Evolutionary conservation across 37 sponge, comb jelly and placozoan species (phyloP).

Genomic region (Halichondria panicea): DNA sequence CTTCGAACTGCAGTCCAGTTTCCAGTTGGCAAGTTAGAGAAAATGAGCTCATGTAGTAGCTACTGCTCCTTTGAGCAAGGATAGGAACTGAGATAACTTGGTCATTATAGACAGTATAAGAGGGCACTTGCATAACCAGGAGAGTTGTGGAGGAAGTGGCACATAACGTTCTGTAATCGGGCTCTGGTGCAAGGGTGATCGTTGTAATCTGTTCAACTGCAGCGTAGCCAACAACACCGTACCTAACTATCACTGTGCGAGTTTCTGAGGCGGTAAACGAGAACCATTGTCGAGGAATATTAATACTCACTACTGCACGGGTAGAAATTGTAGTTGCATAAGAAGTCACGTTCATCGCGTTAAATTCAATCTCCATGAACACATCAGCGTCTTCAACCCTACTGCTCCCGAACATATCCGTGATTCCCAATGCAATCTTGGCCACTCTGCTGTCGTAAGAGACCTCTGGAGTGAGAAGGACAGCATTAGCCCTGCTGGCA

Average conservation of each 20-base stretch:
- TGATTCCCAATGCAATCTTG: slow-evolving; percentile 18
- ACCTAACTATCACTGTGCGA: slow-evolving; percentile 11
- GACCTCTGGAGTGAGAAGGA: slow-evolving; percentile 36
- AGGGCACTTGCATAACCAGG: slow-evolving; percentile 23
- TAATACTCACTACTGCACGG: slow-evolving; percentile 15
- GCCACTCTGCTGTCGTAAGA: slow-evolving; percentile 20
- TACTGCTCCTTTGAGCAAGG: neutral
- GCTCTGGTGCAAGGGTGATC: slow-evolving; percentile 14
- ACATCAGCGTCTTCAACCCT: slow-evolving; percentile 20
- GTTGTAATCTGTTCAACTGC: neutral
- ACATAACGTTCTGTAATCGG: slow-evolving; percentile 15
- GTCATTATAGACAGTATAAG: slow-evolving; percentile 20
- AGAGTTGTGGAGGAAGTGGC: neutral
- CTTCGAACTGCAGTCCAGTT: slow-evolving; percentile 20
- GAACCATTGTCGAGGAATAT: slow-evolving; percentile 54
- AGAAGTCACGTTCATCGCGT: neutral
- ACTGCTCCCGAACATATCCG: slow-evolving; percentile 34
- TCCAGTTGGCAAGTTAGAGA: slow-evolving; percentile 12
- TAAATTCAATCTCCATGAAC: neutral
- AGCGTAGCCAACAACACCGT: slow-evolving; percentile 9
- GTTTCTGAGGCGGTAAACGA: neutral
- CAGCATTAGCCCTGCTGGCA: slow-evolving; percentile 16
- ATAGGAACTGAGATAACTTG: slow-evolving; percentile 21
- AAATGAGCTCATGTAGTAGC: slow-evolving; percentile 8
- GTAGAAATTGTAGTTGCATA: slow-evolving; percentile 7